Base-by-base conservation (phyloP, 2,888 invertebrate genomes). In the Euproctis similis region DNA sequence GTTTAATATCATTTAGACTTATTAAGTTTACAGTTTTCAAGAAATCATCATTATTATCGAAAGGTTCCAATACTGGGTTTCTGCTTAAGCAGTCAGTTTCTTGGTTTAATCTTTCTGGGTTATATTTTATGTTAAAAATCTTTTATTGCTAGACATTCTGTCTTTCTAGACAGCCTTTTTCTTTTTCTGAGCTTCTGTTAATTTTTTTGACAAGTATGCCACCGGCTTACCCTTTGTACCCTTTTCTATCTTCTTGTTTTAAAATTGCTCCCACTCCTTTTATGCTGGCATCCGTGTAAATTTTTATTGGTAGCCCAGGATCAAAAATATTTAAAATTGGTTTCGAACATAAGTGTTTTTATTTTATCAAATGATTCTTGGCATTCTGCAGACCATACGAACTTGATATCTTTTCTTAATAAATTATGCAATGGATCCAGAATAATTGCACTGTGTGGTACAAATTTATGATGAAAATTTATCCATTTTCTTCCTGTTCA, bases 401-500 rank as follows among this genome's bases (percentile, higher is more conserved):
- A 24, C n/a, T 24, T 6, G n/a, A 13, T 1, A 13, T 24, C 8
- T 24, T 24, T 24, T n/a, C 13, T 12, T 24, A 24, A 24, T 7
- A 24, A 8, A 8, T 19, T 19, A 8, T 19, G 19, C 19, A 19
- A 19, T 4, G 19, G 19, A 8, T 19, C 19, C 8, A 19, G 19
- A 4, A 19, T 2, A 8, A 19, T 19, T 19, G 19, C 4, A 8
- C 19, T 19, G 8, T 19, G 8, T 4, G 3, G 19, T 19, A 19
- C 8, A 4, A 8, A 19, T 8, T 19, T 8, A 8, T 19, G 19
- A 19, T 19, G 8, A 4, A 19, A 19, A 8, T 19, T 19, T 19
- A 19, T 19, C 48, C 12, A 50, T n/a, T 36, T 51, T 49, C 16
- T 44, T 48, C 18, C 42, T 36, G 22, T 42, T 53, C 16, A 46